A percentile compares a stretch with the other conserved stretches of the same genome.
Evolutionary conservation across 37 sponge, comb jelly and placozoan genomes (phyloP).

Genomic region (Halichondria panicea): DNA sequence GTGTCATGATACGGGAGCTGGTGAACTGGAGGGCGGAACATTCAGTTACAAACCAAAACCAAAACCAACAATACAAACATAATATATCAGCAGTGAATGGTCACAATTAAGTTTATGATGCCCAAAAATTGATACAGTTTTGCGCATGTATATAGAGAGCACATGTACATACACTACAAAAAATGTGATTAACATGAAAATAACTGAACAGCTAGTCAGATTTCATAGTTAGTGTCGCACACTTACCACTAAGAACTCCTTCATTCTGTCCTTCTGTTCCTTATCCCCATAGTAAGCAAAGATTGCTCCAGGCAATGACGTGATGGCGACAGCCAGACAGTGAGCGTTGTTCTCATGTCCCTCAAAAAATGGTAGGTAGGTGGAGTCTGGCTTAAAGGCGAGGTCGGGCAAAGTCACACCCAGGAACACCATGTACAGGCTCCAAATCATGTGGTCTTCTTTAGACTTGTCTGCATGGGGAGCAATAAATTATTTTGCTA

Average conservation of each 20-base stretch:
- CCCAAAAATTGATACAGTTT: neutral
- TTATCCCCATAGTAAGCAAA: constrained; percentile 67
- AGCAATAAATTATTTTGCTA: neutral
- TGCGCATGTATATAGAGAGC: neutral
- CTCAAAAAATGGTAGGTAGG: constrained; percentile 59
- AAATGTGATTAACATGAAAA: neutral
- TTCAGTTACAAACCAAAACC: too few relatives aligned
- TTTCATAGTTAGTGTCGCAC: neutral
- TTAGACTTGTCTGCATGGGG: constrained; percentile 44
- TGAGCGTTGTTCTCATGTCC: constrained; percentile 93
- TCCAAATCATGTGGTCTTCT: constrained; percentile 76
- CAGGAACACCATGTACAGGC: constrained; percentile 71
- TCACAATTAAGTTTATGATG: neutral
- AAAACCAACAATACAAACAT: neutral
- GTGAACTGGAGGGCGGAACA: constrained; percentile 60
- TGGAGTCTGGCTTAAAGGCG: constrained; percentile 57
- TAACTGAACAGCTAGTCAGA: too few relatives aligned
- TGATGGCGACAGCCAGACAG: constrained; percentile 86
- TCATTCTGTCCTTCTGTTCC: constrained; percentile 73
- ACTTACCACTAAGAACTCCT: constrained; percentile 83
- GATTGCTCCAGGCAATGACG: constrained; percentile 71
- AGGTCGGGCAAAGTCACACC: constrained; percentile 75
- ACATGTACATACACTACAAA: neutral
- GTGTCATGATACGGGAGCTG: constrained; percentile 78
- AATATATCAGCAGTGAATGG: neutral